Evolutionary conservation across 2,888 invertebrate genomes (phyloP).

Genomic region (Nomada ferruginata): DNA sequence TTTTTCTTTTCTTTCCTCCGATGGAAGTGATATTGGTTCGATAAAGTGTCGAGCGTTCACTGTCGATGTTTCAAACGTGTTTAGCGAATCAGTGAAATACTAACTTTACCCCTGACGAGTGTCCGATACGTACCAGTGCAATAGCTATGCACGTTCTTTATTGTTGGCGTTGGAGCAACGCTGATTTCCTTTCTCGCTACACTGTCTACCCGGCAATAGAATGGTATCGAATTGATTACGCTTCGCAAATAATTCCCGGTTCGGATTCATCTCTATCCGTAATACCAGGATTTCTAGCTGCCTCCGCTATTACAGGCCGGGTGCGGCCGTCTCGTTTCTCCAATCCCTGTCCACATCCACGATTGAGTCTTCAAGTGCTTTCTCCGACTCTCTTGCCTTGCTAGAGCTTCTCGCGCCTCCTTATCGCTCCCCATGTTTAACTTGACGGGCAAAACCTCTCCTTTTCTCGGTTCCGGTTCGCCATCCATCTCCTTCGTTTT

Average conservation of each 20-base stretch:
- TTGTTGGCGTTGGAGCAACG: not conserved
- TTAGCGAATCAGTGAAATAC: not conserved
- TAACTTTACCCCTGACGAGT: not conserved
- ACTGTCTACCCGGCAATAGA: not conserved
- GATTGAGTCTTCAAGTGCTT: slow-evolving; percentile 55
- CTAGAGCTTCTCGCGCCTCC: slow-evolving; percentile 42
- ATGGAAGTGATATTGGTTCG: no score
- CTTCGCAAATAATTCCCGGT: slow-evolving; percentile 20
- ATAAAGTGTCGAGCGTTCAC: not conserved
- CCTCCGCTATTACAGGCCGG: not conserved
- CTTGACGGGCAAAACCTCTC: slow-evolving; percentile 16
- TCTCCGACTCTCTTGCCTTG: slow-evolving; percentile 19
- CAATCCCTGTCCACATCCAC: slow-evolving; percentile 49
- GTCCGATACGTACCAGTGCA: no score
- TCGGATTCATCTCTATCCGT: slow-evolving; percentile 19
- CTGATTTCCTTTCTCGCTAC: slow-evolving; percentile 1
- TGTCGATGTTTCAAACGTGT: not conserved
- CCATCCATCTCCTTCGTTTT: slow-evolving; percentile 20
- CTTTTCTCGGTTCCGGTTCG: not conserved
- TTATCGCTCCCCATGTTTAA: slow-evolving; percentile 41
- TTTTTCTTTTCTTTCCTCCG: no score
- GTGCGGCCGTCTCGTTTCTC: not conserved
- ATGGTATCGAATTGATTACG: slow-evolving; percentile 21
- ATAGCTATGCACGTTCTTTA: no score
- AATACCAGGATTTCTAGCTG: slow-evolving; percentile 12